These are phyloP conservation scores for Ligdia adustata DNA, from an alignment of 2,888 invertebrate species.

Conservation along the genomic window DNA sequence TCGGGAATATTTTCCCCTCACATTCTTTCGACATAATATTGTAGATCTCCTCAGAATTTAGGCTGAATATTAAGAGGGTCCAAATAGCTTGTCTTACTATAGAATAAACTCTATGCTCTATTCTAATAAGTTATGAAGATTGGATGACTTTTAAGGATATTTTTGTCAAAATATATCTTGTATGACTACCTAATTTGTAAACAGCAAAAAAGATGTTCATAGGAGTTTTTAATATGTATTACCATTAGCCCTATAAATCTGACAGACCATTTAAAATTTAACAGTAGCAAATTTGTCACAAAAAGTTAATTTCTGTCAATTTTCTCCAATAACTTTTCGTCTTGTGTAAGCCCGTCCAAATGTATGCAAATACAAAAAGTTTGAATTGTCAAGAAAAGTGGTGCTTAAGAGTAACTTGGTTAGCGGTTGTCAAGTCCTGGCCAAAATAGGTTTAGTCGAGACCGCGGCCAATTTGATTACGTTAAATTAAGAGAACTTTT, in stretches of 20 bases:
- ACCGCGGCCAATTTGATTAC: conserved; percentile 74
- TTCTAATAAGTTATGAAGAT: conserved; percentile 32
- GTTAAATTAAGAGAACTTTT: conserved; percentile 73
- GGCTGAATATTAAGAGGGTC: conserved; percentile 40
- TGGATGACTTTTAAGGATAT: conserved; percentile 22
- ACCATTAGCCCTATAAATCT: no score
- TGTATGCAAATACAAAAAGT: conserved; percentile 65
- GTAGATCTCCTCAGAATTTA: conserved; percentile 45
- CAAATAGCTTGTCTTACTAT: conserved; percentile 21
- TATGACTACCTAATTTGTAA: no score
- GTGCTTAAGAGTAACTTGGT: conserved; percentile 64
- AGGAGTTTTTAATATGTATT: no score
- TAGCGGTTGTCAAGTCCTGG: conserved; percentile 62
- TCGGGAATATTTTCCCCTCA: conserved; percentile 47
- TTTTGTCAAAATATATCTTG: background rate
- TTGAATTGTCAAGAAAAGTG: conserved; percentile 58
- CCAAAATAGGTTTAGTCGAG: conserved; percentile 71
- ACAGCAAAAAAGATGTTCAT: no score
- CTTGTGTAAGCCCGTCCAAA: conserved; percentile 42
- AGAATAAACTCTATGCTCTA: conserved; percentile 4
- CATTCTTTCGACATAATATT: conserved; percentile 44
- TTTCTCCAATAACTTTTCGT: conserved; percentile 25
- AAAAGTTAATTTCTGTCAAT: conserved; percentile 13
- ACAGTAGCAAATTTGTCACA: conserved; percentile 5
- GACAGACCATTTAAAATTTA: no score